Conservation (phyloP, 2,797 vertebrate genomes). For the Peromyscus melanophrys region DNA sequence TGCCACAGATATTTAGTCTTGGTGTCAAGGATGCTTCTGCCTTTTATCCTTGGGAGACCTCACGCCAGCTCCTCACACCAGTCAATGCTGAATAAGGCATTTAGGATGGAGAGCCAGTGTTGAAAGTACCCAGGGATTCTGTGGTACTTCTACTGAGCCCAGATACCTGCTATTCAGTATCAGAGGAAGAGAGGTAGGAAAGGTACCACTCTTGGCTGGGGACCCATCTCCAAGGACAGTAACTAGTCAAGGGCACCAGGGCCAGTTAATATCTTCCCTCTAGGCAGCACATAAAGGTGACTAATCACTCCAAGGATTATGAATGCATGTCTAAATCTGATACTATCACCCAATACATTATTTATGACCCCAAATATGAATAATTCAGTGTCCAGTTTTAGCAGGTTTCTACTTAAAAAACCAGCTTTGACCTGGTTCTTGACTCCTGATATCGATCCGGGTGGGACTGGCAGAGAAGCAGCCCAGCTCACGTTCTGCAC, state of each 20-base stretch:
- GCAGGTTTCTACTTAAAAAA: constrained; percentile 86
- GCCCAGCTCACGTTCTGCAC: neutral
- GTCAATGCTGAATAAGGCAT: neutral
- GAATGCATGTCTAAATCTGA: constrained; percentile 86
- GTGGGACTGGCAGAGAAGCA: neutral
- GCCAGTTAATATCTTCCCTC: constrained; percentile 83
- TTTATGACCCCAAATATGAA: constrained; percentile 88
- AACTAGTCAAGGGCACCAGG: constrained; percentile 76
- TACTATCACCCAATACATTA: constrained; percentile 86
- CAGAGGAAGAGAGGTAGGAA: neutral
- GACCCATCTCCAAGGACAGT: constrained; percentile 69
- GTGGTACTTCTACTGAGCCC: neutral
- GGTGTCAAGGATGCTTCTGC: neutral
- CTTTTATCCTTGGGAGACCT: neutral
- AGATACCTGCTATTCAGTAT: neutral
- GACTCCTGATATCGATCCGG: constrained; percentile 67
- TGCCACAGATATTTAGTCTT: neutral
- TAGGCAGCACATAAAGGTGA: constrained; percentile 75
- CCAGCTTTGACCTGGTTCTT: constrained; percentile 74
- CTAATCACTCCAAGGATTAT: constrained; percentile 82
- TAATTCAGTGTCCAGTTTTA: constrained; percentile 86
- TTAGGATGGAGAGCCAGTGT: neutral
- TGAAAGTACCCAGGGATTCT: neutral
- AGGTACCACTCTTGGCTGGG: neutral
- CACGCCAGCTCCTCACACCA: neutral